Evolutionary conservation across 2,888 invertebrate genomes (phyloP).

Genomic region (Patella pellucida): DNA sequence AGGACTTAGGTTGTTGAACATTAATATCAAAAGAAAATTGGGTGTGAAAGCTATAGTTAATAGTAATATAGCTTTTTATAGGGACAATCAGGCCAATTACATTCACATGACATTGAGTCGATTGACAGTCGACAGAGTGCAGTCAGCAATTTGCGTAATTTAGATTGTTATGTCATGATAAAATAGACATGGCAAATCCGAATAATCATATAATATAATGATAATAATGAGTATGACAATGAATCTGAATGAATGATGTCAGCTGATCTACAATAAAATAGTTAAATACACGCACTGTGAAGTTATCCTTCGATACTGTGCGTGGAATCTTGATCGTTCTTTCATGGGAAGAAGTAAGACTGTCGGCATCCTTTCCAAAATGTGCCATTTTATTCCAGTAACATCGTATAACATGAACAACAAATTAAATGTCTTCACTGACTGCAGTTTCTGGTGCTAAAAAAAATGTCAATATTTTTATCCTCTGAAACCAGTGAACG

Average conservation of each 20-base stretch:
- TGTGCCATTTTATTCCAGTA: conserved; percentile 57
- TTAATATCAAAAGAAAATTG: too few species aligned
- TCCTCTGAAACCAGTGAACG: too few species aligned
- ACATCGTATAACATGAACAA: conserved; percentile 3
- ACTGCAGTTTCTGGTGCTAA: not conserved
- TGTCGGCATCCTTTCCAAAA: conserved; percentile 61
- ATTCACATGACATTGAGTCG: too few species aligned
- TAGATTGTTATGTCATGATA: not conserved
- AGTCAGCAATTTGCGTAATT: not conserved
- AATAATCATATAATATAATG: too few species aligned
- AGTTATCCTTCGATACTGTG: conserved; percentile 61
- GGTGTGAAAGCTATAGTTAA: too few species aligned
- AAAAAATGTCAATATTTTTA: not conserved
- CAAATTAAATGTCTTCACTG: not conserved
- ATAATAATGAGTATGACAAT: too few species aligned
- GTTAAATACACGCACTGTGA: conserved; percentile 49
- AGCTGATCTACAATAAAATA: too few species aligned
- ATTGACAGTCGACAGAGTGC: not conserved
- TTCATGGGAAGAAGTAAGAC: conserved; percentile 46
- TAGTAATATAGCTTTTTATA: too few species aligned
- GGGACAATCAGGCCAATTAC: too few species aligned
- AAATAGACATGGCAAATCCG: too few species aligned
- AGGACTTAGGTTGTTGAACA: too few species aligned
- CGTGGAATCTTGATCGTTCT: conserved; percentile 55
- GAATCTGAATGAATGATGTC: too few species aligned